Conservation (phyloP, 2,113 vertebrate genomes). For the Larimichthys crocea region DNA sequence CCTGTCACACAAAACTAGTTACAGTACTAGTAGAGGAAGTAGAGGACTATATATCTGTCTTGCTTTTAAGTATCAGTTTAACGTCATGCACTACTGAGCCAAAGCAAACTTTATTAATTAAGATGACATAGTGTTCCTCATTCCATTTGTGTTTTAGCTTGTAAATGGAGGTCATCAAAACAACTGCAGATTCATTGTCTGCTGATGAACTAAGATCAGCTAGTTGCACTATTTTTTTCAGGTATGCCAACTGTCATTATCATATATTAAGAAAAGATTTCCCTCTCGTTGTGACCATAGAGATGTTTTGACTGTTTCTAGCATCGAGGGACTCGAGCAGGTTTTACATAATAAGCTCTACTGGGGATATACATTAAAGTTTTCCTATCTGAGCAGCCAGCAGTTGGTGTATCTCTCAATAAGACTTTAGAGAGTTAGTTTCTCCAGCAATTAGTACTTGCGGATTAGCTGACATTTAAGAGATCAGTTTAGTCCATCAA, state of each 20-base stretch:
- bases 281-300: neutral
- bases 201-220: no score
- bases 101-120: neutral
- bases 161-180: no score
- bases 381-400: slow-evolving; percentile 1
- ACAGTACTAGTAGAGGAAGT: no score
- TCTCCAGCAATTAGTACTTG: neutral
- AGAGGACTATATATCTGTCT: neutral
- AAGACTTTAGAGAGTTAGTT: neutral
- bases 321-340: neutral
- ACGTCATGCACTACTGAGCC: neutral
- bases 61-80: neutral
- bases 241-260: neutral
- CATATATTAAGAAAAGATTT: slow-evolving; percentile 1
- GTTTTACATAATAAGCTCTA: slow-evolving; percentile 17
- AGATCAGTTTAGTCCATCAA: neutral
- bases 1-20: slow-evolving; percentile 18
- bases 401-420: neutral
- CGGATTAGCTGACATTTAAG: slow-evolving; percentile 1
- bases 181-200: no score
- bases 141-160: no score
- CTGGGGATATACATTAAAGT: slow-evolving; percentile 2
- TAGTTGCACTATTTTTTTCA: neutral
- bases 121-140: neutral
- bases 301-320: slow-evolving; percentile 13